Conservation (phyloP, 2,888 invertebrate species). For the Clivina fossor region DNA sequence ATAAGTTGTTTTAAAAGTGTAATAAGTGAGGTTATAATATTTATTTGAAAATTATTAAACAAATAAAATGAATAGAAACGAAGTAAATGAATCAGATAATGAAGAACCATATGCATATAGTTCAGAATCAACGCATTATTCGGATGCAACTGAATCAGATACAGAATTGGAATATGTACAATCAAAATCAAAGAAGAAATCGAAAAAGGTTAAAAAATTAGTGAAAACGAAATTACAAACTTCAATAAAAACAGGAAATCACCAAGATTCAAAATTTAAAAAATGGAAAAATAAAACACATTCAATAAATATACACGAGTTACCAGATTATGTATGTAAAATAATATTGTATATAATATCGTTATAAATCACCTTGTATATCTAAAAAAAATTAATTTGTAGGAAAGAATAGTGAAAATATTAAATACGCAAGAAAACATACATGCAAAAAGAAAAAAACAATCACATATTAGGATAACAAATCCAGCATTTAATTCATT, state of each 20-base stretch:
- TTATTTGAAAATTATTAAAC: neutral
- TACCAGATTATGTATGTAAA: neutral
- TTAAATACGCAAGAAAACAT: constrained; percentile 12
- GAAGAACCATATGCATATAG: neutral
- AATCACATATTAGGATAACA: constrained; percentile 1
- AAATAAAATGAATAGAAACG: neutral
- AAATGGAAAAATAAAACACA: neutral
- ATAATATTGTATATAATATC: too few species aligned
- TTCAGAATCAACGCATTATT: neutral
- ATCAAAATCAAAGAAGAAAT: neutral
- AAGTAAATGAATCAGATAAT: neutral
- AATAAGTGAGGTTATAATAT: neutral
- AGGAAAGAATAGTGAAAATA: constrained; percentile 15
- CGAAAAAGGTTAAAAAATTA: neutral
- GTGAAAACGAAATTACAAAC: neutral
- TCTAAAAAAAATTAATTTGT: too few species aligned
- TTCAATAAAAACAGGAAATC: neutral
- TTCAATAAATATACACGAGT: neutral
- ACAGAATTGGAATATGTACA: neutral
- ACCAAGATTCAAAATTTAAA: neutral
- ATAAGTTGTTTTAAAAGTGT: neutral
- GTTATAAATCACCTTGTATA: too few species aligned
- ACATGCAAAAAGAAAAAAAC: neutral
- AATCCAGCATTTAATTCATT: neutral
- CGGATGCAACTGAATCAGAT: neutral